Percentiles rank a stretch among this genome's conserved stretches.
These are phyloP conservation scores for Maconellicoccus hirsutus DNA, from an alignment of 1,140 invertebrate species.

Conservation along the genomic window DNA sequence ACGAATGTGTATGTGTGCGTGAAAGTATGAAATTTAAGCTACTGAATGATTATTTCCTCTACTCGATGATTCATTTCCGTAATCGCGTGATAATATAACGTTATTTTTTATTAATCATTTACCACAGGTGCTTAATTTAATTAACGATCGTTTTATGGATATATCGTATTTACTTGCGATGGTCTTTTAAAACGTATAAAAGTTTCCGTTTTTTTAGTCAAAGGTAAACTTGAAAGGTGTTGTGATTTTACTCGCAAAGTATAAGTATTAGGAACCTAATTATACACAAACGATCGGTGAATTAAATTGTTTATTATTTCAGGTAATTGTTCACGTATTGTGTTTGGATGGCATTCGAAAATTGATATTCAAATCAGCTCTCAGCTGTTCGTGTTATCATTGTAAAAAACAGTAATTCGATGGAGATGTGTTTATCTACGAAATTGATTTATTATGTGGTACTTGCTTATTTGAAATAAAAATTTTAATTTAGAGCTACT, in stretches of 20 bases:
- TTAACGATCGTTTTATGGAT: background rate
- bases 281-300: background rate
- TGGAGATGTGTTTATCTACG: background rate
- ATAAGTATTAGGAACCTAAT: too few species aligned
- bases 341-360: conserved; percentile 63
- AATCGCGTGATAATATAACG: background rate
- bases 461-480: too few species aligned
- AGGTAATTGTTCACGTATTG: conserved; percentile 54
- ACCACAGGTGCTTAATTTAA: background rate
- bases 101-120: background rate
- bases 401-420: conserved; percentile 59
- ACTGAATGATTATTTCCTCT: background rate
- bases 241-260: too few species aligned
- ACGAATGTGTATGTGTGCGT: too few species aligned
- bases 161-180: too few species aligned
- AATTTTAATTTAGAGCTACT: too few species aligned
- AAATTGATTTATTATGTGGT: too few species aligned
- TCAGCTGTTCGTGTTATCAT: conserved; percentile 69
- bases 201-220: too few species aligned
- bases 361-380: conserved; percentile 69
- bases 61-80: background rate
- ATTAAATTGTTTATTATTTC: conserved; percentile 32
- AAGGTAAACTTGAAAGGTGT: too few species aligned
- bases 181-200: too few species aligned
- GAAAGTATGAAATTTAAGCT: too few species aligned